Conservation (phyloP, 2,888 invertebrate species). For the Ophioninae sp. region DNA sequence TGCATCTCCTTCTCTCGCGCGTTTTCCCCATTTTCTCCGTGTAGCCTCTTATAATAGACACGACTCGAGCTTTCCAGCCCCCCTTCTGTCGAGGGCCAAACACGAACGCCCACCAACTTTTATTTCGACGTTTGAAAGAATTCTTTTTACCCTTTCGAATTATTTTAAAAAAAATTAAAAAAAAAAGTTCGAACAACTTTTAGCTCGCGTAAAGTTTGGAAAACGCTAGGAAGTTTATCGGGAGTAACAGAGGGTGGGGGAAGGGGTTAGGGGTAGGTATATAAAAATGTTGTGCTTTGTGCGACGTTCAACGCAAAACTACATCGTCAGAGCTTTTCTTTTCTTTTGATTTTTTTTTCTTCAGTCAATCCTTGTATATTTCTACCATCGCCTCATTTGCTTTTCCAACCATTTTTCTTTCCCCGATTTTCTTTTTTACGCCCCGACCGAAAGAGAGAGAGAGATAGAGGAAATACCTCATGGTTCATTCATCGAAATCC, state of each 20-base stretch:
- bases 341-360: background rate
- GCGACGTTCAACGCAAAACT: constrained; percentile 5
- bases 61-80: constrained; percentile 31
- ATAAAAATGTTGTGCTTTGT: background rate
- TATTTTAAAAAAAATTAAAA: too few species aligned
- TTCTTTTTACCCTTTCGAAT: background rate
- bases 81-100: background rate
- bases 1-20: constrained; percentile 32
- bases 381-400: constrained; percentile 25
- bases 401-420: constrained; percentile 29
- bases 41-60: constrained; percentile 39
- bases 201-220: too few species aligned
- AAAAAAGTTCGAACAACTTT: background rate
- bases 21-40: constrained; percentile 26
- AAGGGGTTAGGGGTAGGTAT: background rate
- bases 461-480: constrained; percentile 39
- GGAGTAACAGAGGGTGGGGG: background rate
- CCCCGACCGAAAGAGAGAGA: too few species aligned
- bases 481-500: constrained; percentile 57
- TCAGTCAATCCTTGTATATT: constrained; percentile 3
- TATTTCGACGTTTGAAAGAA: constrained; percentile 10
- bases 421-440: background rate
- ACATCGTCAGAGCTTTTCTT: constrained; percentile 2
- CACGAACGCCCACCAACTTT: background rate
- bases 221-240: too few species aligned